Percentiles rank a stretch among this genome's conserved stretches.
These are phyloP conservation scores for Caenorhabditis briggsae DNA, from an alignment of 1,140 invertebrate species.

Conservation along the genomic window DNA sequence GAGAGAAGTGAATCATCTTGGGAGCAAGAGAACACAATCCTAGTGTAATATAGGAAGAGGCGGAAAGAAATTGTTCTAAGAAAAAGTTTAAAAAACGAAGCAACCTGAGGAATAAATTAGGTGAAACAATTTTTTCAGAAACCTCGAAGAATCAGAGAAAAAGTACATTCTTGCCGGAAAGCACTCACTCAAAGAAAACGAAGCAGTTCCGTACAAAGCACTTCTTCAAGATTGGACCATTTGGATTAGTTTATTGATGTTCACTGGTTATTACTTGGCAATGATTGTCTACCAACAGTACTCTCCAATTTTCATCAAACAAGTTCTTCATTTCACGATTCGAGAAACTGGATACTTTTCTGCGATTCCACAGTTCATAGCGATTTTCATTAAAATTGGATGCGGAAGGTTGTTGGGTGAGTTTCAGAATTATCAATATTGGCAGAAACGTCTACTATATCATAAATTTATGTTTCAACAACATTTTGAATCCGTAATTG, in stretches of 20 bases:
- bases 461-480: neutral
- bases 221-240: constrained; percentile 29
- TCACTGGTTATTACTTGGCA: constrained; percentile 48
- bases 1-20: too few relatives aligned
- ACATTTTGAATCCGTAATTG: neutral
- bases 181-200: constrained; percentile 14
- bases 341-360: constrained; percentile 62
- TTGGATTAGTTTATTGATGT: constrained; percentile 38
- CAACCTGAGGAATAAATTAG: too few relatives aligned
- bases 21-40: too few relatives aligned
- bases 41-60: too few relatives aligned
- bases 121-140: constrained; percentile 5
- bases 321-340: constrained; percentile 60
- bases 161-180: constrained; percentile 55
- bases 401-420: constrained; percentile 42
- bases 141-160: constrained; percentile 36
- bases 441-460: too few relatives aligned
- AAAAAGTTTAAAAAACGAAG: too few relatives aligned
- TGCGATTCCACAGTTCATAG: constrained; percentile 58
- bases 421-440: neutral
- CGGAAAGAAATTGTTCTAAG: too few relatives aligned
- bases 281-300: constrained; percentile 61
- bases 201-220: constrained; percentile 31
- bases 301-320: constrained; percentile 60
- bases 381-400: constrained; percentile 59